Conservation (phyloP, 2,113 vertebrate species). For the Poeciliopsis turrubarensis region DNA sequence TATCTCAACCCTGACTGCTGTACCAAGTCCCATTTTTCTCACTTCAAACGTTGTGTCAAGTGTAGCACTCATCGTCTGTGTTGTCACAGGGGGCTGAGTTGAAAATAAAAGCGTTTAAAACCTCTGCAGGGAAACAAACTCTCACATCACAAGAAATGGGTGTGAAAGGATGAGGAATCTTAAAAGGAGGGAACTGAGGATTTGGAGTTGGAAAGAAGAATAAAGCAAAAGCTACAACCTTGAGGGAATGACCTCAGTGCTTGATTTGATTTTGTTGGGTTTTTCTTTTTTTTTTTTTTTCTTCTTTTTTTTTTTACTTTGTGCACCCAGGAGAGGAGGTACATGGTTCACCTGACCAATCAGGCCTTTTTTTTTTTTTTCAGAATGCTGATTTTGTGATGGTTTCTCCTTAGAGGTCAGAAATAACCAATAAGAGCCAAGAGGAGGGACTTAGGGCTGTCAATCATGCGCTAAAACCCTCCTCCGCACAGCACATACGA, state of each 20-base stretch:
- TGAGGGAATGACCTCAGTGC: conserved; percentile 37
- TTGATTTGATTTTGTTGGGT: conserved; percentile 31
- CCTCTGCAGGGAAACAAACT: conserved; percentile 38
- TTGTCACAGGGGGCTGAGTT: conserved; percentile 36
- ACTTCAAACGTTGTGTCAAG: conserved; percentile 35
- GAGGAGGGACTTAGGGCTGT: too few species aligned
- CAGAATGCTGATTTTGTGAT: conserved; percentile 46
- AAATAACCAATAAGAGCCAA: too few species aligned
- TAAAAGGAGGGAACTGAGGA: conserved; percentile 47
- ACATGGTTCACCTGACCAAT: conserved; percentile 30
- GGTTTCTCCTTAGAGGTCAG: conserved; percentile 3
- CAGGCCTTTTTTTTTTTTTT: conserved; percentile 43
- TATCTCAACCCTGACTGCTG: background rate
- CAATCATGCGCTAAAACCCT: too few species aligned
- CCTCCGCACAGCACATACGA: too few species aligned
- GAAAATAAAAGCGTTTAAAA: conserved; percentile 60
- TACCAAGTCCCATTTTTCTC: background rate
- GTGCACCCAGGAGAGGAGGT: conserved; percentile 37
- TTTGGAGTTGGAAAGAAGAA: conserved; percentile 23
- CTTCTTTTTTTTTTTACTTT: conserved; percentile 12
- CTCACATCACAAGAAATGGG: conserved; percentile 40
- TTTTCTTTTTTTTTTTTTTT: conserved; percentile 42
- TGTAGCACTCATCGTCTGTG: conserved; percentile 28
- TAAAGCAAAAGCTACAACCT: conserved; percentile 40
- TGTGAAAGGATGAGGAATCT: conserved; percentile 46